These are phyloP conservation scores for Muraenolepis orangiensis DNA, from an alignment of 2,797 vertebrate genomes.

Conservation along the genomic window DNA sequence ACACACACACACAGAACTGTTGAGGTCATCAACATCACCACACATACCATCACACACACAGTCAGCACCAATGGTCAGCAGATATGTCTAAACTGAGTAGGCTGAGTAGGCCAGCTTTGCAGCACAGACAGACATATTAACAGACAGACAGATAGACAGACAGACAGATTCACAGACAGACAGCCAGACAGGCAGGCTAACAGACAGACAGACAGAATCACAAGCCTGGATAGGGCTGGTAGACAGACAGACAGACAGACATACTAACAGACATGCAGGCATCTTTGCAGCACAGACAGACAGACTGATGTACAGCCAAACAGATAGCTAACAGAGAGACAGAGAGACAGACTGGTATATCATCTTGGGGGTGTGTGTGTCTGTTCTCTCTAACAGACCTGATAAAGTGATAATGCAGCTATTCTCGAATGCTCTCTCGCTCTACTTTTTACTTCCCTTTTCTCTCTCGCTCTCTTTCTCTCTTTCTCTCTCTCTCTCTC, in stretches of 20 bases:
- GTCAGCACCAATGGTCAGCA: neutral
- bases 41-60: neutral
- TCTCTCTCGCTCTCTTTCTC: no score
- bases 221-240: no score
- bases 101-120: neutral
- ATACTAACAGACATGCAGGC: no score
- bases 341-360: neutral
- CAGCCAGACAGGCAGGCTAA: no score
- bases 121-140: neutral
- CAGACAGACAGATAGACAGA: slow-evolving; percentile 9
- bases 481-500: no score
- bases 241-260: no score
- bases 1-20: neutral
- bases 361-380: neutral
- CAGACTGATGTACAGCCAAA: no score
- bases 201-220: no score
- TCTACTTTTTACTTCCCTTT: no score
- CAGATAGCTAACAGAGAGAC: no score
- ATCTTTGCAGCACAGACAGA: no score
- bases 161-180: neutral
- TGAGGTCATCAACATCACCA: neutral
- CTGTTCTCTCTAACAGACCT: neutral
- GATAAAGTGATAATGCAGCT: neutral
- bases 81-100: neutral
- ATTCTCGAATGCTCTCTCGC: neutral